A percentile compares a stretch with the other conserved stretches of the same genome.
phyloP scores from a whole-genome alignment of 2,797 vertebrate species.

The Platalea minor region DNA sequence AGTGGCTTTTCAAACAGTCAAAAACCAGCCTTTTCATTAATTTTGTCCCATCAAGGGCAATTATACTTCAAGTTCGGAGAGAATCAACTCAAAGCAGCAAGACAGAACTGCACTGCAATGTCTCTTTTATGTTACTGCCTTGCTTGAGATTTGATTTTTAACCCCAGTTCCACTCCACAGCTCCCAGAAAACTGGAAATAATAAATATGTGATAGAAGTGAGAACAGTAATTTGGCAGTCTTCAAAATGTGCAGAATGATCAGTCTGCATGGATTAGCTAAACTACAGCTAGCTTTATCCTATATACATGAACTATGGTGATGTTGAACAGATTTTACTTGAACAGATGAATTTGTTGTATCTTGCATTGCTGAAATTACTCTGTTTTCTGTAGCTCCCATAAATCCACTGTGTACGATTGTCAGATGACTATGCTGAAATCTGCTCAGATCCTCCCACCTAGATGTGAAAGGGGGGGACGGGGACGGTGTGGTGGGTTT shows the following conservation, averaged over 20 bases:
- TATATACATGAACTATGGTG: not conserved
- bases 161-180: not conserved
- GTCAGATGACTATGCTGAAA: not conserved
- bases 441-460: not conserved
- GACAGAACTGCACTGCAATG: not conserved
- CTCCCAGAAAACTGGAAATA: not conserved
- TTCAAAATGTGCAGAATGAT: not conserved
- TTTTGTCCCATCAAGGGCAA: not conserved
- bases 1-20: not conserved
- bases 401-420: not conserved
- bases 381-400: not conserved
- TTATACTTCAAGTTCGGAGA: slow-evolving; percentile 11
- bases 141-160: slow-evolving; percentile 37
- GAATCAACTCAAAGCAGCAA: slow-evolving; percentile 36
- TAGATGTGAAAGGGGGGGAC: not conserved
- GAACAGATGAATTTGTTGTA: not conserved
- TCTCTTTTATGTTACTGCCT: slow-evolving; percentile 29
- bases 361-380: not conserved
- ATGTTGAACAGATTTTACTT: not conserved
- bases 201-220: not conserved
- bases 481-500: not conserved
- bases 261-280: not conserved
- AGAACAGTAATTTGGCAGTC: not conserved
- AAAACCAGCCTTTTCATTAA: not conserved
- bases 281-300: not conserved